phyloP scores from a whole-genome alignment of 2,113 vertebrate genomes.

The Suricata suricatta region DNA sequence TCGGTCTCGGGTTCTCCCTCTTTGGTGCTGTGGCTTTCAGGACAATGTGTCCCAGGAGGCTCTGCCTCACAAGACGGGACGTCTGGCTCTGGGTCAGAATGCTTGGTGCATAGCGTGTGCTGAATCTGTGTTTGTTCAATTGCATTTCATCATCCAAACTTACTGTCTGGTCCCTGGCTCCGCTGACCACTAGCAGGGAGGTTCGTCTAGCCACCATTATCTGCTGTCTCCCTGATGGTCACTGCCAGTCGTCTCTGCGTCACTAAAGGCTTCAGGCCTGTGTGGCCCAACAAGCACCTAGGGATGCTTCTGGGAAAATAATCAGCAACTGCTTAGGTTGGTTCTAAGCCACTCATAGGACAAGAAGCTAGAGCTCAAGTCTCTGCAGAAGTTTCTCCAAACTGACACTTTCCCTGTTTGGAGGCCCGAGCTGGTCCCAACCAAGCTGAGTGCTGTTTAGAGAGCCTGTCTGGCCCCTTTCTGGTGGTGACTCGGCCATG shows the following conservation, averaged over 20 bases:
- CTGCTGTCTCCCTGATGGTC: neutral
- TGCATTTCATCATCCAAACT: neutral
- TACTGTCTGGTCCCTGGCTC: neutral
- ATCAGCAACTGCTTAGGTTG: neutral
- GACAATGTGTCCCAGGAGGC: neutral
- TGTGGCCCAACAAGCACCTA: neutral
- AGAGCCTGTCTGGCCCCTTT: neutral
- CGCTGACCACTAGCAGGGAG: neutral
- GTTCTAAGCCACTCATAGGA: neutral
- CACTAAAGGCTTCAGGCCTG: neutral
- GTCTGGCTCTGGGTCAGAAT: neutral
- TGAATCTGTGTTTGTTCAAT: neutral
- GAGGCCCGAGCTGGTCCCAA: neutral
- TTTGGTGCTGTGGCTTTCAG: neutral
- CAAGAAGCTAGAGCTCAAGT: neutral
- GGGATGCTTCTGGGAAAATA: neutral
- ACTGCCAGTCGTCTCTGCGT: neutral
- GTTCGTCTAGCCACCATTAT: neutral
- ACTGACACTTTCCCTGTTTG: neutral
- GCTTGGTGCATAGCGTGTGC: neutral
- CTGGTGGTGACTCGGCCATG: neutral
- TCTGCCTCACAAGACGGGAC: neutral
- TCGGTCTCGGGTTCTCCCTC: neutral
- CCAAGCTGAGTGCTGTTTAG: neutral
- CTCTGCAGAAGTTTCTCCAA: neutral